Evolutionary conservation across 1,140 invertebrate genomes (phyloP).

Genomic region (Holotrichia oblita): DNA sequence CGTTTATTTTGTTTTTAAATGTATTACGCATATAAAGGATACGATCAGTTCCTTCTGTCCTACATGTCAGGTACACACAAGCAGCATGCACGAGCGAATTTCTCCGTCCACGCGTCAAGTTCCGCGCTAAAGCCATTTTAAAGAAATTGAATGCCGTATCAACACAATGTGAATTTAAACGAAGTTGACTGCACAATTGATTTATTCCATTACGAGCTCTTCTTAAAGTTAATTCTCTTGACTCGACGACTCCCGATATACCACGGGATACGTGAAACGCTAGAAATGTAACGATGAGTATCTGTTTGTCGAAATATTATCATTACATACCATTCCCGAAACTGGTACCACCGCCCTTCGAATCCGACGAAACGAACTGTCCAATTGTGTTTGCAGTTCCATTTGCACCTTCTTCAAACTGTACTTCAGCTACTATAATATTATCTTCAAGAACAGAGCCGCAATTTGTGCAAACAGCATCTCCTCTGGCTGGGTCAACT

Average conservation of each 20-base stretch:
- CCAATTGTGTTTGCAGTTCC: slow-evolving; percentile 89
- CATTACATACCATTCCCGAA: slow-evolving; percentile 72
- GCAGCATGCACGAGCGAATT: slow-evolving; percentile 94
- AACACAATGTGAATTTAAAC: slow-evolving; percentile 89
- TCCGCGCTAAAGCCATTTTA: slow-evolving; percentile 90
- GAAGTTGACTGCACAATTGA: slow-evolving; percentile 79
- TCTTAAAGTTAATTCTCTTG: slow-evolving; percentile 86
- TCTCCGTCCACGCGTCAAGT: slow-evolving; percentile 91
- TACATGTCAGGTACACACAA: slow-evolving; percentile 97
- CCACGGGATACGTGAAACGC: slow-evolving; percentile 84
- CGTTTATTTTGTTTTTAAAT: background rate
- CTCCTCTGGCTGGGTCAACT: slow-evolving; percentile 89
- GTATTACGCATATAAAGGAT: slow-evolving; percentile 69
- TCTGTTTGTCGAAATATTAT: slow-evolving; percentile 27
- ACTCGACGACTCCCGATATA: slow-evolving; percentile 70
- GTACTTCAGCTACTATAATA: slow-evolving; percentile 95
- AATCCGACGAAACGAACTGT: slow-evolving; percentile 91
- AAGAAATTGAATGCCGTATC: slow-evolving; percentile 96
- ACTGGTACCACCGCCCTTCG: slow-evolving; percentile 80
- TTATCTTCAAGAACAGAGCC: slow-evolving; percentile 96
- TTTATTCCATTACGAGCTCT: slow-evolving; percentile 88
- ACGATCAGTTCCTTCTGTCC: slow-evolving; percentile 93
- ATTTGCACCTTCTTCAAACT: slow-evolving; percentile 92
- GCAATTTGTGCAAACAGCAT: slow-evolving; percentile 96
- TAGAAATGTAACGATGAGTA: slow-evolving; percentile 49